A percentile compares a stretch with the other conserved stretches of the same genome.
phyloP scores from a whole-genome alignment of 2,888 invertebrate species.

The Cosmia pyralina region DNA sequence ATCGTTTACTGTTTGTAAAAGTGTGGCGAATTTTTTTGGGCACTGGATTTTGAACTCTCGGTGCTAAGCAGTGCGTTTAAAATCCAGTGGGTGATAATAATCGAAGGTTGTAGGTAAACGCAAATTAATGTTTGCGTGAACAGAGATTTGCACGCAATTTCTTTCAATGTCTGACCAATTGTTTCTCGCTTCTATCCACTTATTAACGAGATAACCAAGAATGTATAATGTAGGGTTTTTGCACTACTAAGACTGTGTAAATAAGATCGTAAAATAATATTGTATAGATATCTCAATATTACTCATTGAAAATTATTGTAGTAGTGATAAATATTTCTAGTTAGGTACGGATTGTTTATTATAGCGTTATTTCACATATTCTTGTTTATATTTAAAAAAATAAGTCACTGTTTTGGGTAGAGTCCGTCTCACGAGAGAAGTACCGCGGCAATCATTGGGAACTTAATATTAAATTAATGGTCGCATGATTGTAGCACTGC shows the following conservation, averaged over 20 bases:
- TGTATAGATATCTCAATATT: constrained; percentile 10
- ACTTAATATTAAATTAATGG: background rate
- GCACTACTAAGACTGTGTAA: constrained; percentile 50
- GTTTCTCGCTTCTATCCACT: background rate
- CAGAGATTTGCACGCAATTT: constrained; percentile 33
- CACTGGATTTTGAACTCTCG: background rate
- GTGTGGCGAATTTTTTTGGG: background rate
- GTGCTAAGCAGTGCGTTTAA: background rate
- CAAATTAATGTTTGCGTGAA: background rate
- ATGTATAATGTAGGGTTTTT: constrained; percentile 17
- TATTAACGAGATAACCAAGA: constrained; percentile 13
- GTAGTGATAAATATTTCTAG: constrained; percentile 9
- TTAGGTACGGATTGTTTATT: constrained; percentile 37
- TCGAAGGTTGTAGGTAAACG: too few relatives aligned
- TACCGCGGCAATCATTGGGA: background rate
- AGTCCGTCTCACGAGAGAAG: background rate
- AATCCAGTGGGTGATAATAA: too few relatives aligned
- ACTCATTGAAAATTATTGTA: constrained; percentile 35
- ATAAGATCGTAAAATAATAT: constrained; percentile 41
- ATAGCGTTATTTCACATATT: constrained; percentile 12
- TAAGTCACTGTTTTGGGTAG: constrained; percentile 13
- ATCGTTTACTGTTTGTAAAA: background rate
- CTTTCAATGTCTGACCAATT: constrained; percentile 5
- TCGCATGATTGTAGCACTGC: background rate
- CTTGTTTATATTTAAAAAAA: constrained; percentile 12